Conservation (phyloP, 37 sponge, comb jelly and placozoan species). For the Chondrosia reniformis region DNA sequence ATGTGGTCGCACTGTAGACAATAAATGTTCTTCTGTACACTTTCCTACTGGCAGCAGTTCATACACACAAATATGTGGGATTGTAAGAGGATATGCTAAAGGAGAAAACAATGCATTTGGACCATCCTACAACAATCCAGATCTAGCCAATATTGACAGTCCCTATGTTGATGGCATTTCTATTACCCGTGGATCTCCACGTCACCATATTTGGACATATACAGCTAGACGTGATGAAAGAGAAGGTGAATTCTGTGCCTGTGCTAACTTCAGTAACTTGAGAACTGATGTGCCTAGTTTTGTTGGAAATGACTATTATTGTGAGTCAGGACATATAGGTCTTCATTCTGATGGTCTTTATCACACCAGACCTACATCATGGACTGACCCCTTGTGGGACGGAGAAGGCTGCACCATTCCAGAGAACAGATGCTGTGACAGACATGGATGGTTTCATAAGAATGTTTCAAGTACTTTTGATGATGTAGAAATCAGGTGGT, state of each 20-base stretch:
- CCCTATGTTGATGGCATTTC: slow-evolving; percentile 23
- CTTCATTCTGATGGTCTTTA: too few species aligned
- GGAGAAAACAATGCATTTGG: slow-evolving; percentile 18
- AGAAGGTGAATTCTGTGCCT: neutral
- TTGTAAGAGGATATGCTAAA: neutral
- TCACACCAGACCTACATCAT: neutral
- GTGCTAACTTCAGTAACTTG: neutral
- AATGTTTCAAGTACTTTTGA: neutral
- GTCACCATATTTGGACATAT: slow-evolving; percentile 18
- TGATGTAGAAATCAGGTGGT: slow-evolving; percentile 15
- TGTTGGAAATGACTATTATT: slow-evolving; percentile 11
- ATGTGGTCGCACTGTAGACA: slow-evolving; percentile 10
- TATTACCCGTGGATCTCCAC: slow-evolving; percentile 14
- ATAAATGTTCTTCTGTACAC: neutral
- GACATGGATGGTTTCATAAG: slow-evolving; percentile 17
- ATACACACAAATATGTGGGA: slow-evolving; percentile 19
- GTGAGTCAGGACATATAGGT: slow-evolving; percentile 11
- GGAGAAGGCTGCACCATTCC: slow-evolving; percentile 15
- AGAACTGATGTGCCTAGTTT: neutral
- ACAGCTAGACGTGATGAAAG: neutral
- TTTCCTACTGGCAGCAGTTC: neutral
- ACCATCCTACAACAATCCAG: slow-evolving; percentile 11
- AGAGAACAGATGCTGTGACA: slow-evolving; percentile 22
- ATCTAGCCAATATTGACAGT: neutral
- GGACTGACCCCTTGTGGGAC: slow-evolving; percentile 15